These are phyloP conservation scores for Zootermopsis nevadensis DNA, from an alignment of 2,888 invertebrate species.

Conservation along the genomic window DNA sequence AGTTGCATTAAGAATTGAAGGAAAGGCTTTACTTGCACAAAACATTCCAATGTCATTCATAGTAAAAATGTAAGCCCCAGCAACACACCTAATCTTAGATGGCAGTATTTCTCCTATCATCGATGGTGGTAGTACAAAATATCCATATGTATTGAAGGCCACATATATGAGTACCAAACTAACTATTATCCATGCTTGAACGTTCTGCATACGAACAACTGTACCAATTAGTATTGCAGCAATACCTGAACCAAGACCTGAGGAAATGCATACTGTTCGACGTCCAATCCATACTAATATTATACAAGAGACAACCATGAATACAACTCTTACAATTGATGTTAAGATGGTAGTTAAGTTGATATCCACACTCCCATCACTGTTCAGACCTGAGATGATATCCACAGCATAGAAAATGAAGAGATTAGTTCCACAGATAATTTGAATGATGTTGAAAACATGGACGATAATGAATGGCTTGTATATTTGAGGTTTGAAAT, in stretches of 20 bases:
- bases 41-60: constrained; percentile 77
- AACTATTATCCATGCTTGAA: constrained; percentile 59
- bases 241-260: constrained; percentile 74
- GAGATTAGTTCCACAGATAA: constrained; percentile 79
- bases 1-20: constrained; percentile 61
- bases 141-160: constrained; percentile 77
- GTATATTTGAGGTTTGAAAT: constrained; percentile 68
- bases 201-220: constrained; percentile 62
- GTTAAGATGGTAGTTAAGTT: constrained; percentile 60
- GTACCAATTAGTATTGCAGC: constrained; percentile 72
- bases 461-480: constrained; percentile 81
- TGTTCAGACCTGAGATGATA: constrained; percentile 64
- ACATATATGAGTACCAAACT: constrained; percentile 75
- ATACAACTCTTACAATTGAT: constrained; percentile 73
- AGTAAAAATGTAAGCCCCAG: constrained; percentile 79
- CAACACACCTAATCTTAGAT: constrained; percentile 72
- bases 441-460: constrained; percentile 78
- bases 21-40: constrained; percentile 76
- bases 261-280: constrained; percentile 73
- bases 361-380: not conserved
- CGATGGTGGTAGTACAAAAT: constrained; percentile 79
- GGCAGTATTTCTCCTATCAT: constrained; percentile 82
- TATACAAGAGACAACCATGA: constrained; percentile 74
- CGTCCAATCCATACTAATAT: constrained; percentile 73
- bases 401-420: constrained; percentile 84